A percentile compares a stretch with the other conserved stretches of the same genome.
phyloP scores from a whole-genome alignment of 2,797 vertebrate species.

The Schizopygopsis malacanthus region DNA sequence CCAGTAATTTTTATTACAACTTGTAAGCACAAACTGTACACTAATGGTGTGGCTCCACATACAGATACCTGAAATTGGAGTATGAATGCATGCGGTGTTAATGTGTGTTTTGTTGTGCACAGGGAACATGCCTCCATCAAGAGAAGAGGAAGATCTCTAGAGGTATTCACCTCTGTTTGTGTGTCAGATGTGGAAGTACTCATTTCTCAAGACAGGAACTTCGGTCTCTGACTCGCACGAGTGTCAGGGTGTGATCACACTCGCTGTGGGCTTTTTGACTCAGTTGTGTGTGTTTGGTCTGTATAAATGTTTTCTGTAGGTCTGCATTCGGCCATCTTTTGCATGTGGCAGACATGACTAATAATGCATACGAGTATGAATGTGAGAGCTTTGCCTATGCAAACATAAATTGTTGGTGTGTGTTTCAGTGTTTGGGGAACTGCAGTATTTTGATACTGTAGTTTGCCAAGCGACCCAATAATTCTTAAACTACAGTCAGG shows the following conservation, averaged over 20 bases:
- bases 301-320: slow-evolving; percentile 12
- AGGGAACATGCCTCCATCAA: slow-evolving; percentile 65
- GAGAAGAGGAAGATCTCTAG: slow-evolving; percentile 66
- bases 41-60: slow-evolving; percentile 36
- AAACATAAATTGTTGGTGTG: slow-evolving; percentile 4
- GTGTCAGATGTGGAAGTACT: neutral
- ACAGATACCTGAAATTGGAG: slow-evolving; percentile 25
- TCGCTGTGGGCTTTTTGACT: neutral
- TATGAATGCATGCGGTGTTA: neutral
- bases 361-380: neutral
- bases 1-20: no score
- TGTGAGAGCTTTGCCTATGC: slow-evolving; percentile 28
- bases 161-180: slow-evolving; percentile 59
- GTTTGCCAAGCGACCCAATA: neutral
- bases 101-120: slow-evolving; percentile 48
- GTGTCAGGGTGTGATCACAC: slow-evolving; percentile 5
- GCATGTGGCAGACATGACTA: slow-evolving; percentile 7
- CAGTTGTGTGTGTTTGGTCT: neutral
- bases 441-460: neutral
- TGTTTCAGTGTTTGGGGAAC: neutral
- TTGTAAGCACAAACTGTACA: neutral
- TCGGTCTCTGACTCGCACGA: neutral
- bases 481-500: neutral
- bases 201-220: neutral
- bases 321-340: neutral